Percentiles rank a stretch among this genome's conserved stretches.
Conservation (phyloP, 2,797 vertebrate species). For the Lepilemur septentrionalis region DNA sequence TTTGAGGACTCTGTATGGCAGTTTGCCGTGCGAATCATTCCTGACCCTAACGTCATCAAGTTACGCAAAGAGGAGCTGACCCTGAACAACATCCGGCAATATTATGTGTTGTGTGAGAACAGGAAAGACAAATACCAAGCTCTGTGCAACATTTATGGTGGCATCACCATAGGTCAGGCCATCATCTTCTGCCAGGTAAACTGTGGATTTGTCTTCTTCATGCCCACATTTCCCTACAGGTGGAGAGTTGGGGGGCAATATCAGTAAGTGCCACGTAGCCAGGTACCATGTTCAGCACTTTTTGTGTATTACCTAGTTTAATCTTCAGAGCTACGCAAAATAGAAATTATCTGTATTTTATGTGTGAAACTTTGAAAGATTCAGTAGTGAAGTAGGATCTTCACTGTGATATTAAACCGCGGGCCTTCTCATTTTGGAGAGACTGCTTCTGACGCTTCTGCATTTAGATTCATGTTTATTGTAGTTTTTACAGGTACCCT, state of each 20-base stretch:
- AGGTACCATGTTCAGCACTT: rapidly evolving
- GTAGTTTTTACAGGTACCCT: neutral
- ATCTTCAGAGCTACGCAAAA: neutral
- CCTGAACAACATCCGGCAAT: conserved; percentile 85
- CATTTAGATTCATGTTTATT: neutral
- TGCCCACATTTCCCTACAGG: neutral
- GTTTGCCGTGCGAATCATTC: conserved; percentile 82
- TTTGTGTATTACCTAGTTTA: neutral
- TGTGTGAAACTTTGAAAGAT: neutral
- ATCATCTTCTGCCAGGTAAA: conserved; percentile 88
- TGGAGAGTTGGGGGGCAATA: rapidly evolving
- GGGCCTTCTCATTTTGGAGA: neutral
- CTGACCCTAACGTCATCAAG: conserved; percentile 84
- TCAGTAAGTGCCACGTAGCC: neutral
- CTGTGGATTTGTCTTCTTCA: rapidly evolving
- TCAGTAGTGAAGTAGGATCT: neutral
- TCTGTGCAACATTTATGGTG: conserved; percentile 84
- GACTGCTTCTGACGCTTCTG: neutral
- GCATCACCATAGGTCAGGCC: conserved; percentile 85
- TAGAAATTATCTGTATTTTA: neutral
- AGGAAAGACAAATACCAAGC: conserved; percentile 81
- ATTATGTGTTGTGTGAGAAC: conserved; percentile 81
- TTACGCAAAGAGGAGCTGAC: conserved; percentile 86
- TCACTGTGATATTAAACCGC: neutral
- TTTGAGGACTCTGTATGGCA: conserved; percentile 83